Percentiles rank a stretch among this genome's conserved stretches.
These are phyloP conservation scores for Hippocampus abdominalis DNA, from an alignment of 2,113 vertebrate species.

Conservation along the genomic window DNA sequence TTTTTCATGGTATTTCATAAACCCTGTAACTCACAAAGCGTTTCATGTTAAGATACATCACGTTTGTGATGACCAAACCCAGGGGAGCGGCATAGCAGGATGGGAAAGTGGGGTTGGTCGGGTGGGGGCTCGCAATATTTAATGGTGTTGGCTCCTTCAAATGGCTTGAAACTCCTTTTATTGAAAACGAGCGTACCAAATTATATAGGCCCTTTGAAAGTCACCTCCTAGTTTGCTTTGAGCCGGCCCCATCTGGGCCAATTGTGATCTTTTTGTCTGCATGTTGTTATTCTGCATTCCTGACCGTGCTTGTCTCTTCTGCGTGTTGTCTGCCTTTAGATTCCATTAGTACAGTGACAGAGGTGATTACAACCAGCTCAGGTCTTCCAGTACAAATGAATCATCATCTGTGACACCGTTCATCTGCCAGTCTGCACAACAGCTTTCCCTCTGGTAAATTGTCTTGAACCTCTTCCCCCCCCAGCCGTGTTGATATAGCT, in stretches of 20 bases:
- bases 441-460: constrained; percentile 26
- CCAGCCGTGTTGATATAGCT: constrained; percentile 38
- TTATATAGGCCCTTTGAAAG: constrained; percentile 36
- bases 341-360: constrained; percentile 57
- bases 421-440: constrained; percentile 44
- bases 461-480: constrained; percentile 39
- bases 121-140: constrained; percentile 64
- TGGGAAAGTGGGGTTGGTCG: constrained; percentile 26
- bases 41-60: constrained; percentile 80
- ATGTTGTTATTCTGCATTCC: constrained; percentile 23
- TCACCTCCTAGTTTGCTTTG: constrained; percentile 29
- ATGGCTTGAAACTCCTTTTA: constrained; percentile 54
- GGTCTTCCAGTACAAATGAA: constrained; percentile 57
- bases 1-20: constrained; percentile 11
- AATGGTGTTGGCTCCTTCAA: constrained; percentile 53
- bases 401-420: constrained; percentile 53
- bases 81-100: constrained; percentile 47
- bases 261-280: constrained; percentile 33
- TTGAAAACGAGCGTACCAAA: constrained; percentile 47
- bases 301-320: constrained; percentile 28
- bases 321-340: constrained; percentile 45
- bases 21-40: constrained; percentile 23
- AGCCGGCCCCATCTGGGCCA: constrained; percentile 14
- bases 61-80: constrained; percentile 46
- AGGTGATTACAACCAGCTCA: constrained; percentile 54